Evolutionary conservation across 2,797 vertebrate species (phyloP).

Genomic region (Antrozous pallidus): DNA sequence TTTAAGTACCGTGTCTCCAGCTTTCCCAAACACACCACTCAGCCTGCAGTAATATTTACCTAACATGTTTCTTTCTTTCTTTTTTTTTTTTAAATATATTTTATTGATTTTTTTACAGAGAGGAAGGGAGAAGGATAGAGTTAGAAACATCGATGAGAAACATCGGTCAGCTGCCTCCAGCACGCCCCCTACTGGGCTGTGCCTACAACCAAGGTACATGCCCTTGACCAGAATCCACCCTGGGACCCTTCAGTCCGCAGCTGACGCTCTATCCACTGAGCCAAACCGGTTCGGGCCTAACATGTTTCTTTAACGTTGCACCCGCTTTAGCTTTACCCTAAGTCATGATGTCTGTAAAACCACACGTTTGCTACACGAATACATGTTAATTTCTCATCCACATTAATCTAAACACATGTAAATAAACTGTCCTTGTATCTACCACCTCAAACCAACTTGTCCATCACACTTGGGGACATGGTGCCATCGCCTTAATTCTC

Average conservation of each 20-base stretch:
- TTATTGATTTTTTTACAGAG: no score
- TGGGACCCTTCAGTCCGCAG: no score
- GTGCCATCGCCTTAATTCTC: not conserved
- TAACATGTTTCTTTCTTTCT: no score
- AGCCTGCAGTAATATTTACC: not conserved
- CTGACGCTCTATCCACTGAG: no score
- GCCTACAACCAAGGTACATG: no score
- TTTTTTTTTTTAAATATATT: no score
- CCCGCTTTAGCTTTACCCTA: not conserved
- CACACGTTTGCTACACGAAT: not conserved
- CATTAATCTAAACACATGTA: not conserved
- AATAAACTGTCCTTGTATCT: not conserved
- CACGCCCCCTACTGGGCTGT: no score
- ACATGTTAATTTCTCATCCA: not conserved
- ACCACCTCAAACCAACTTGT: not conserved
- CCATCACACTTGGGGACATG: not conserved
- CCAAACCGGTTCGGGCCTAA: no score
- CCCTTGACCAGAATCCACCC: no score
- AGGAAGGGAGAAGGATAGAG: no score
- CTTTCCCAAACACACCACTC: not conserved
- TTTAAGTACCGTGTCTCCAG: not conserved
- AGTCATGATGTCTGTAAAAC: not conserved
- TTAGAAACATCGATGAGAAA: no score
- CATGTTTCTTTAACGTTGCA: not conserved
- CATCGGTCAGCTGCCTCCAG: no score